Base-by-base conservation (phyloP, 2,113 vertebrate genomes). In the Rhabdomys dilectus region DNA sequence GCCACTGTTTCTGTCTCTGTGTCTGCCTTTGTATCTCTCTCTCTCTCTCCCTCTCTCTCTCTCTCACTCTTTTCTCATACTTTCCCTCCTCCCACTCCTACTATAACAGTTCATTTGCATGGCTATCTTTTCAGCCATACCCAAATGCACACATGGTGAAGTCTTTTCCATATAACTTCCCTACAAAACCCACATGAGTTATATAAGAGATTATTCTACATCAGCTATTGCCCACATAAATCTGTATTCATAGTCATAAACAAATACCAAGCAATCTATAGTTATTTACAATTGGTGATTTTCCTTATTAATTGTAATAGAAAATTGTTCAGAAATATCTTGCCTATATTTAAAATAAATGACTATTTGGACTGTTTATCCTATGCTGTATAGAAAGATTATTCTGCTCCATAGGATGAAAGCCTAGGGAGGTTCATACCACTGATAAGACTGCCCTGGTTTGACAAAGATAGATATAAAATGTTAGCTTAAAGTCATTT, bases 401-500 rank as follows among this genome's bases (percentile, higher is more conserved):
- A 72, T 77, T 77, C 17, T 53, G 6, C 62, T 87, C 68, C 58
- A 60, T 21, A 48, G 7, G 72, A 60, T 80, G 72, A 89, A 16
- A 96, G 1, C 34, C n/a, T 53, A 66, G 75, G 87, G 34, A 68
- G 72, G 12, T 6, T 89, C 53, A 86, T 80, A 82, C 16, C 45
- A 77, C 80, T n/a, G 29, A n/a, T 77, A 91, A 95, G 2, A 0
- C 8, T 76, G 5, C 3, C 36, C 3, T 89, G 13, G 39, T 62
- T 94, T 96, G 42, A 21, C 34, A 64, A 91, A 72, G 22, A 64
- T 11, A 91, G 4, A 19, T 70, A 3, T 10, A 81, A 95, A 66
- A 73, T 13, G 8, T n/a, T 94, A 76, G 21, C 42, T 87, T 87
- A 73, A 80, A 85, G 76, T 1, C 82, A 93, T n/a, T 96, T 82